Percentiles rank a stretch among this genome's conserved stretches.
Conservation (phyloP, 2,113 vertebrate genomes). For the Podarcis muralis region DNA sequence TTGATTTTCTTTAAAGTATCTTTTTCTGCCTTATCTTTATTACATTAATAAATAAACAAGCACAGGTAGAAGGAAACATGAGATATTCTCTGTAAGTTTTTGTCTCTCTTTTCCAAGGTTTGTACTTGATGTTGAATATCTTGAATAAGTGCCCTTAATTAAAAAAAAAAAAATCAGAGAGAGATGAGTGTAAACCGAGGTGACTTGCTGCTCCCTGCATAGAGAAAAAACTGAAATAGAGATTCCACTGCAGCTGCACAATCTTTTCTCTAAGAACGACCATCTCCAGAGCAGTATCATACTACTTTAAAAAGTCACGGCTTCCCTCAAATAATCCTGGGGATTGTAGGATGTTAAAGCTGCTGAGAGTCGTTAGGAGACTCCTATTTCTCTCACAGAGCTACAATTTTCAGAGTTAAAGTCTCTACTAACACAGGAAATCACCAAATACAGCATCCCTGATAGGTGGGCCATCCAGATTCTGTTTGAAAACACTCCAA, state of each 20-base stretch:
- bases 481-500: too few relatives aligned
- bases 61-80: slow-evolving; percentile 46
- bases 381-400: too few relatives aligned
- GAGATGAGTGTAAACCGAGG: not conserved
- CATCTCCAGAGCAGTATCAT: too few relatives aligned
- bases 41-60: slow-evolving; percentile 60
- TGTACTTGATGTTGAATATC: not conserved
- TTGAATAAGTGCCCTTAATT: slow-evolving; percentile 5
- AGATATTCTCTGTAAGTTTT: not conserved
- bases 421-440: too few relatives aligned
- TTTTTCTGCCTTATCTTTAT: slow-evolving; percentile 72
- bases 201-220: not conserved
- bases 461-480: too few relatives aligned
- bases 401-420: too few relatives aligned
- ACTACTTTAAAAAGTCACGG: too few relatives aligned
- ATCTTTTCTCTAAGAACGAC: not conserved
- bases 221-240: not conserved
- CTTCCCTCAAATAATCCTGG: too few relatives aligned
- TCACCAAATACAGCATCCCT: too few relatives aligned
- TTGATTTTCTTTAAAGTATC: slow-evolving; percentile 71
- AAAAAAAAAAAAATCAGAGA: not conserved
- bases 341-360: too few relatives aligned
- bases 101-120: not conserved
- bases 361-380: too few relatives aligned
- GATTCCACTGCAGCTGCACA: not conserved